Conservation (phyloP, 2,888 invertebrate genomes). For the Torymus auratus region DNA sequence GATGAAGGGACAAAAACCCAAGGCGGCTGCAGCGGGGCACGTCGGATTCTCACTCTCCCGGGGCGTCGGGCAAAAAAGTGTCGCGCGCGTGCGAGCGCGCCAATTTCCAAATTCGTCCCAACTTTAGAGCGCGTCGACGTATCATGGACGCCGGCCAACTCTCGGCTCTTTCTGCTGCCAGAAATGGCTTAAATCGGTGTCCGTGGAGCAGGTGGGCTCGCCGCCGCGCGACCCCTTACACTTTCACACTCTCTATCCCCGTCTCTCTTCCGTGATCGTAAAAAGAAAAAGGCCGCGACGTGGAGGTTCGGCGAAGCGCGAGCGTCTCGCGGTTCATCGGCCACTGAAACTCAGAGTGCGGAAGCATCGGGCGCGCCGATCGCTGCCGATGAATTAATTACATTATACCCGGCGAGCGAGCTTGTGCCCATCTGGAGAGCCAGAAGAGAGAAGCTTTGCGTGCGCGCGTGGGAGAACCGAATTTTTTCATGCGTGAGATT, state of each 20-base stretch:
- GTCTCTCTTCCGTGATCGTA: not conserved
- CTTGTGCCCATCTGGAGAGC: not conserved
- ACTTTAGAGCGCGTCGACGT: slow-evolving; percentile 19
- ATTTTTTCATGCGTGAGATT: slow-evolving; percentile 38
- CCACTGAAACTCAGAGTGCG: slow-evolving; percentile 60
- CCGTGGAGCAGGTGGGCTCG: no score
- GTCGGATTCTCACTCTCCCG: no score
- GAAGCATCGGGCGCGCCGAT: slow-evolving; percentile 22
- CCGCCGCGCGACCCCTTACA: not conserved
- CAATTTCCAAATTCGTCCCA: slow-evolving; percentile 37
- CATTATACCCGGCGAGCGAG: slow-evolving; percentile 10
- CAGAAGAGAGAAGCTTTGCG: not conserved
- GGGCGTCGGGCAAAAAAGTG: not conserved
- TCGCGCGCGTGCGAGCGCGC: slow-evolving; percentile 27
- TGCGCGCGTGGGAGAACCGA: not conserved
- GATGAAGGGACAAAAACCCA: no score
- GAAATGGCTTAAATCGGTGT: slow-evolving; percentile 26
- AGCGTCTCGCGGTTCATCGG: slow-evolving; percentile 62
- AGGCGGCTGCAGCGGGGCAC: no score
- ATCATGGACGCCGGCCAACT: slow-evolving; percentile 33
- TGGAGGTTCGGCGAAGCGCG: slow-evolving; percentile 55
- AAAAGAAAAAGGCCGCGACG: not conserved
- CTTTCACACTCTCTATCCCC: not conserved
- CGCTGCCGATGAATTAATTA: slow-evolving; percentile 43
- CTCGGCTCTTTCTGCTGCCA: not conserved